Conservation (phyloP, 2,888 invertebrate species). For the Achlya flavicornis region DNA sequence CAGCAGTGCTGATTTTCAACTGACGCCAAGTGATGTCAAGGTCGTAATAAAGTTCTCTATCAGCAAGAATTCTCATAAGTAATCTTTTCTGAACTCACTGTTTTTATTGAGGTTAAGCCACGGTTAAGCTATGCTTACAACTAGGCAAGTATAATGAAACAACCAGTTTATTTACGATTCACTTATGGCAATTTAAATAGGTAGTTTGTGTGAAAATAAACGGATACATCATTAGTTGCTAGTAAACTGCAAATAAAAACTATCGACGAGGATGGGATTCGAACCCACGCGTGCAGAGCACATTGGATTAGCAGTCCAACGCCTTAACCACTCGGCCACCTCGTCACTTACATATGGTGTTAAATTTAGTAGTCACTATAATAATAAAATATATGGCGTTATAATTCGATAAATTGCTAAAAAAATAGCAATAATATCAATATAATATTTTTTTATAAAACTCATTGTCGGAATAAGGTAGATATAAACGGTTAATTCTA, state of each 20-base stretch:
- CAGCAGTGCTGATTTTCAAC: too few species aligned
- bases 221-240: too few species aligned
- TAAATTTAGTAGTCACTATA: slow-evolving; percentile 48
- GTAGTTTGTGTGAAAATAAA: too few species aligned
- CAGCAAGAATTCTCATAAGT: too few species aligned
- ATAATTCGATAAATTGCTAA: background rate
- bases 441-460: background rate
- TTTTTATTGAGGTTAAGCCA: too few species aligned
- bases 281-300: slow-evolving; percentile 94
- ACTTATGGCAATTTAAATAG: too few species aligned
- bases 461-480: background rate
- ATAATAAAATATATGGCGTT: background rate
- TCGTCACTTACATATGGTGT: slow-evolving; percentile 76
- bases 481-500: background rate
- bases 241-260: slow-evolving; percentile 36
- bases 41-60: too few species aligned
- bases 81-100: too few species aligned
- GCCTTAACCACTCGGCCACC: slow-evolving; percentile 94
- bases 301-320: slow-evolving; percentile 94
- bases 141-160: too few species aligned
- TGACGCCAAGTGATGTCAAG: too few species aligned
- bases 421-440: background rate
- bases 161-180: too few species aligned
- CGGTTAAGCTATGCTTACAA: too few species aligned
- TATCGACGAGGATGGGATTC: slow-evolving; percentile 91